Evolutionary conservation across 2,797 vertebrate genomes (phyloP), one percentile per base, ranked within the genome.

Genomic region (Smutsia gigantea): DNA sequence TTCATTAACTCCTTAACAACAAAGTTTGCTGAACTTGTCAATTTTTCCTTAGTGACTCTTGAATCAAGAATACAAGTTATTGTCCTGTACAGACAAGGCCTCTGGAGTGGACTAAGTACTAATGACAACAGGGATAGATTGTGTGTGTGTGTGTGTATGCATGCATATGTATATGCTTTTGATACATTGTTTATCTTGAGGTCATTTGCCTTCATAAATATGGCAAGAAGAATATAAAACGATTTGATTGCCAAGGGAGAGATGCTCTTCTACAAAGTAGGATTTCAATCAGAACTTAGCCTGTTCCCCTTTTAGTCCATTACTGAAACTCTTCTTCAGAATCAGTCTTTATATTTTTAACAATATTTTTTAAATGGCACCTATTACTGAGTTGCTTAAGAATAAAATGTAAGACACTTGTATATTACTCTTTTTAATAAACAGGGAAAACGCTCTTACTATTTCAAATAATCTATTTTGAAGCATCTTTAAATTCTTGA

Each of bases 401-500:
- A 95, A 91, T 63, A 91, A 88, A 88, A 64, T 91, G 42, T 68
- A 17, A 19, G 18, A 78, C 57, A 82, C n/a, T 0, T 14, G 5
- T 64, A 4, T 71, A 53, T 93, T 66, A 59, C 39, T 95, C 23
- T 63, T 81, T 77, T 69, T 75, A 68, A 51, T 64, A 88, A 94
- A 68, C 71, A 68, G n/a, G 66, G 49, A 68, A 69, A 55, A 63
- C 49, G 4, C 27, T 77, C 42, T 63, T 19, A 79, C 19, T 86
- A 59, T 34, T 82, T 74, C 12, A 87, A 31, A 72, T 66, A 46
- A 31, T 94, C 72, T 72, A 57, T 87, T 97, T 96, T 93, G 34
- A 61, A 86, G 42, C 55, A 37, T 13, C n/a, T 84, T 95, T 71
- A 71, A 61, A 75, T 84, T 87, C 53, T 81, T 39, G 13, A 39